A percentile compares a stretch with the other conserved stretches of the same genome.
Evolutionary conservation across 2,113 vertebrate species (phyloP).

Genomic region (Perccottus glenii): DNA sequence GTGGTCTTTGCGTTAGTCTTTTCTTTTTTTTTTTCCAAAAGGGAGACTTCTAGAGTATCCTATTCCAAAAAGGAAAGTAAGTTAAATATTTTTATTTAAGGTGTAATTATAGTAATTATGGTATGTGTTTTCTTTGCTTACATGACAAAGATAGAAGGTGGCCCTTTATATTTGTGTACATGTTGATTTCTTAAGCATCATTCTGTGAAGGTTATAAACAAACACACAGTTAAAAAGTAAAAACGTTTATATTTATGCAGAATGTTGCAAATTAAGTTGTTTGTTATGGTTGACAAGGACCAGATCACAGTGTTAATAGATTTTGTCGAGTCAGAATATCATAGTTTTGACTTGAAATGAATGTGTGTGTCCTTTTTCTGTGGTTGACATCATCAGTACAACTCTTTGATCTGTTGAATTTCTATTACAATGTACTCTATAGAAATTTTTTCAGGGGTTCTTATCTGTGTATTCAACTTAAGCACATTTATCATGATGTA

Average conservation of each 20-base stretch:
- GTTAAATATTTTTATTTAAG: slow-evolving; percentile 30
- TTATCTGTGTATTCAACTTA: slow-evolving; percentile 7
- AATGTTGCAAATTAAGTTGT: slow-evolving; percentile 1
- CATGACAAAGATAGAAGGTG: background rate
- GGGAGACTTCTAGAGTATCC: slow-evolving; percentile 45
- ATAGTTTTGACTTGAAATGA: no score
- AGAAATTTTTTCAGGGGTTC: background rate
- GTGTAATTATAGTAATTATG: slow-evolving; percentile 33
- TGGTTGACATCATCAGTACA: no score
- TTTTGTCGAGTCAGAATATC: background rate
- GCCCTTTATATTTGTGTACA: background rate
- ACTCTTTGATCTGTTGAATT: no score
- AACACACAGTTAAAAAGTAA: background rate
- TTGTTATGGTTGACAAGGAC: slow-evolving; percentile 13
- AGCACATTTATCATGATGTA: slow-evolving; percentile 28
- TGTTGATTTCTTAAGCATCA: background rate
- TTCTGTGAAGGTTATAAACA: background rate
- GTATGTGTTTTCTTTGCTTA: slow-evolving; percentile 2
- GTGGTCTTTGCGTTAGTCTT: slow-evolving; percentile 14
- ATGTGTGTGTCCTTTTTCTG: no score
- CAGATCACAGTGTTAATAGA: background rate
- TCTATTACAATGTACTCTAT: background rate
- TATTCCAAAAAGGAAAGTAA: slow-evolving; percentile 47
- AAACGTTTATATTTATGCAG: background rate
- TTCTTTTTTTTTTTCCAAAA: background rate